Evolutionary conservation across 2,797 vertebrate species (phyloP).

Genomic region (Mareca strepera): DNA sequence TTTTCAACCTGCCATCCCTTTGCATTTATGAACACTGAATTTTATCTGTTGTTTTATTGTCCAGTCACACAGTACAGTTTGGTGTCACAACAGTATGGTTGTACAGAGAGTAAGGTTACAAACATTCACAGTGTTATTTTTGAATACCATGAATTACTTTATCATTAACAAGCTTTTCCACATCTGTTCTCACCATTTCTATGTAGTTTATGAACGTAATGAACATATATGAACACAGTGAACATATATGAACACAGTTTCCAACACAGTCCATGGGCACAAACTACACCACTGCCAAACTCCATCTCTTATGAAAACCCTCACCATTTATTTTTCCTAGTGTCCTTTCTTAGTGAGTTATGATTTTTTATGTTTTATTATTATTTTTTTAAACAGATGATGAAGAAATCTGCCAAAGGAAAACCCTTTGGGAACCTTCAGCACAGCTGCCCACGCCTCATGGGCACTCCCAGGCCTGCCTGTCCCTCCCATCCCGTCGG

Average conservation of each 20-base stretch:
- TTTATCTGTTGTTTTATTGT: neutral
- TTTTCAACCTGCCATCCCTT: neutral
- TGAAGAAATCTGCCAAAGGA: neutral
- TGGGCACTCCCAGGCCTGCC: rapidly evolving
- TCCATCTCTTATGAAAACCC: neutral
- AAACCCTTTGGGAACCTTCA: neutral
- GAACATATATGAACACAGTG: neutral
- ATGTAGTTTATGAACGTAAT: neutral
- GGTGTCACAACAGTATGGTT: neutral
- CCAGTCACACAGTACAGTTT: neutral
- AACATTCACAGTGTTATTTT: neutral
- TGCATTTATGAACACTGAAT: rapidly evolving
- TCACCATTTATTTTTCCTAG: neutral
- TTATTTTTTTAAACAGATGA: neutral
- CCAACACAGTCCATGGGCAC: rapidly evolving
- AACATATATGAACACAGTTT: neutral
- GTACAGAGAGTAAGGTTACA: neutral
- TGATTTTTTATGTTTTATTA: neutral
- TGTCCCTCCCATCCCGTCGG: rapidly evolving
- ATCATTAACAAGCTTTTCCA: neutral
- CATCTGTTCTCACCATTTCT: neutral
- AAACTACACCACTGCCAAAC: rapidly evolving
- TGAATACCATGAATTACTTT: neutral
- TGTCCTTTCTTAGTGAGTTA: neutral
- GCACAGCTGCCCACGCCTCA: neutral